Conservation (phyloP, 2,888 invertebrate species). For the Trypoxylon attenuatum region DNA sequence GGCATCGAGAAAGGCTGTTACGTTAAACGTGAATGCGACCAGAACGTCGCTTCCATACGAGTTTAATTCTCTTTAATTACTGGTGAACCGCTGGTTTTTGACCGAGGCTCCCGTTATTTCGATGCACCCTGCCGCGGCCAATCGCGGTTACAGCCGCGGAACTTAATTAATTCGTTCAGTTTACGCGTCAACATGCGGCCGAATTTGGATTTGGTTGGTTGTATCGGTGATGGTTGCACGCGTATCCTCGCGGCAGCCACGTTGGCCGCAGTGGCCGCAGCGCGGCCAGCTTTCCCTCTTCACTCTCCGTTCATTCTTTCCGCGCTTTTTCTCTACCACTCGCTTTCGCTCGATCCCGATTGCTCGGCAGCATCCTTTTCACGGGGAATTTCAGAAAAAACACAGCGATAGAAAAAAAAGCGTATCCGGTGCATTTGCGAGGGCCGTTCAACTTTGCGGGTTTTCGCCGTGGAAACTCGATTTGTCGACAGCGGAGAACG, state of each 20-base stretch:
- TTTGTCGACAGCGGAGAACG: background rate
- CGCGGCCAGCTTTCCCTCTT: too few species aligned
- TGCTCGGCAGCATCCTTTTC: too few species aligned
- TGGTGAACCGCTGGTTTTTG: constrained; percentile 31
- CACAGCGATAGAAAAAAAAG: background rate
- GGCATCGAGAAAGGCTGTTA: too few species aligned
- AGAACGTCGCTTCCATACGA: too few species aligned
- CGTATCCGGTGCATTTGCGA: too few species aligned
- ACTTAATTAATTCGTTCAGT: constrained; percentile 47
- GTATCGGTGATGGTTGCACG: background rate
- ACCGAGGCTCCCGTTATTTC: constrained; percentile 36
- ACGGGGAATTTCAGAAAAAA: background rate
- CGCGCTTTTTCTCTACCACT: too few species aligned
- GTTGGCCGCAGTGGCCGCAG: too few species aligned
- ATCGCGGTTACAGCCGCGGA: constrained; percentile 21
- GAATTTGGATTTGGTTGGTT: background rate
- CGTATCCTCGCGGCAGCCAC: too few species aligned
- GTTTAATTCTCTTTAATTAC: constrained; percentile 46
- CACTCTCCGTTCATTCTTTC: too few species aligned
- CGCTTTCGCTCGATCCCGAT: too few species aligned
- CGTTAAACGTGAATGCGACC: too few species aligned
- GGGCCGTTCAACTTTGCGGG: background rate
- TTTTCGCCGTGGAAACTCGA: background rate
- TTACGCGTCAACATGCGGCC: constrained; percentile 42
- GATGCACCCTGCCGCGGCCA: constrained; percentile 18